Evolutionary conservation across 2,797 vertebrate species (phyloP).

Genomic region (Hypotaenidia philippensis): DNA sequence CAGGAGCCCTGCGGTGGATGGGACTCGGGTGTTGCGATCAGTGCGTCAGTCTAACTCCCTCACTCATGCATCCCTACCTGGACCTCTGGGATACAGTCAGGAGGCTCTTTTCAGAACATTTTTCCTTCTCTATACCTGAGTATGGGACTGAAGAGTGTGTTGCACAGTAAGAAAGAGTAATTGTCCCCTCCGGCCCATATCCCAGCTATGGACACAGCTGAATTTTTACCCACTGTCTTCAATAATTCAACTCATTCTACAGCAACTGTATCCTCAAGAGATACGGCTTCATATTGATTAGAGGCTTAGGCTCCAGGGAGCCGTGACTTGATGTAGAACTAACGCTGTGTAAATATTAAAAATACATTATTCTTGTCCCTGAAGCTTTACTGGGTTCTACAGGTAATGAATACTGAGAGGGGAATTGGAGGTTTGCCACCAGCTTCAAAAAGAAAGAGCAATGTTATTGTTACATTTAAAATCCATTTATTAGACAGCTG

Average conservation of each 20-base stretch:
- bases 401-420: background rate
- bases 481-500: background rate
- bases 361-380: background rate
- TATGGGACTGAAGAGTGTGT: background rate
- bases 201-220: background rate
- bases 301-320: background rate
- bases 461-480: background rate
- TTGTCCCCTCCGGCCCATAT: background rate
- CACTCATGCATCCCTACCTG: rapidly evolving
- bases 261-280: background rate
- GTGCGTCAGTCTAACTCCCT: background rate
- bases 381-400: background rate
- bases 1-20: background rate
- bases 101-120: background rate
- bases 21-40: background rate
- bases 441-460: background rate
- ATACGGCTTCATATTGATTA: background rate
- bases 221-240: background rate
- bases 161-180: background rate
- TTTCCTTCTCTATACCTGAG: background rate
- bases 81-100: background rate
- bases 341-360: background rate
- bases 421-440: background rate
- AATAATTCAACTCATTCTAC: slow-evolving; percentile 1
- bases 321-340: background rate